Evolutionary conservation across 2,113 vertebrate species (phyloP).

Genomic region (Trichomycterus rosablanca): DNA sequence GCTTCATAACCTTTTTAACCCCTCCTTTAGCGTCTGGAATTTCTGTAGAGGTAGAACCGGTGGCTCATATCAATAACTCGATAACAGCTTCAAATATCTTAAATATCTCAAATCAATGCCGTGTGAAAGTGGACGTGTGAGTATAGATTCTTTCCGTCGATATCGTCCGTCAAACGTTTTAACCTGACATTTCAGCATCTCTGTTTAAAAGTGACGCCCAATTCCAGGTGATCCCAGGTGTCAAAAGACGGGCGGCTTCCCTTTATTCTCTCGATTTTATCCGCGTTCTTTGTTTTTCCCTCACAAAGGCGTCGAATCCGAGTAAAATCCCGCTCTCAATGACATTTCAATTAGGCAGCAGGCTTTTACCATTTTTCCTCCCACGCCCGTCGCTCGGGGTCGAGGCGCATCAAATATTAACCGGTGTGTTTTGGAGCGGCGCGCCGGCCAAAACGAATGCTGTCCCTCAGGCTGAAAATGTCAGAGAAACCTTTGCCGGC

Average conservation of each 20-base stretch:
- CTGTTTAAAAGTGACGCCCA: not conserved
- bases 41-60: no score
- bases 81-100: conserved; percentile 2
- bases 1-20: no score
- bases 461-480: conserved; percentile 44
- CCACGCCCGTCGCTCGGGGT: conserved; percentile 33
- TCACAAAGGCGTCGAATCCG: not conserved
- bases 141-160: not conserved
- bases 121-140: not conserved
- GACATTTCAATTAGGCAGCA: conserved; percentile 47
- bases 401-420: conserved; percentile 55
- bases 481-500: conserved; percentile 49
- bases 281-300: not conserved
- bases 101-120: not conserved
- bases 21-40: no score
- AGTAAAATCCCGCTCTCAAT: not conserved
- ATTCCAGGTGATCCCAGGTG: not conserved
- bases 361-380: conserved; percentile 8
- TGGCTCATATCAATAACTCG: no score
- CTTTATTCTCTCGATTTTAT: conserved; percentile 1
- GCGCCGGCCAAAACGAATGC: conserved; percentile 36
- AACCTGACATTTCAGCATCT: conserved; percentile 17
- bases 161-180: not conserved
- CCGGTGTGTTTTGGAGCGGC: conserved; percentile 29
- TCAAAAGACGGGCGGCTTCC: not conserved